A percentile compares a stretch with the other conserved stretches of the same genome.
These are phyloP conservation scores for Dolichoris vasculosae DNA, from an alignment of 1,140 invertebrate species.

Conservation along the genomic window DNA sequence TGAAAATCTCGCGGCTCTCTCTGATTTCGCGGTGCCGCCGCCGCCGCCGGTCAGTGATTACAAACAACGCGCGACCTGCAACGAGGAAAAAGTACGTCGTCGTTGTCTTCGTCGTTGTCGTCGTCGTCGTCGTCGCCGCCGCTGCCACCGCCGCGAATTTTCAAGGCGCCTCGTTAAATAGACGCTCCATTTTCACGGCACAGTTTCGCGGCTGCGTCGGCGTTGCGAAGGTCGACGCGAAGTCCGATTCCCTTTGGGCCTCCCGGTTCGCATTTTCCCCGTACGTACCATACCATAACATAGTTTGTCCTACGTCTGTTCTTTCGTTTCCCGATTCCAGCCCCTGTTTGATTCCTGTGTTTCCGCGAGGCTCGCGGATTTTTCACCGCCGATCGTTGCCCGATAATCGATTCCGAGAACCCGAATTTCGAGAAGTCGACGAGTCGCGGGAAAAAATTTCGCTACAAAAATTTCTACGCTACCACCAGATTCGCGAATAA, in stretches of 20 bases:
- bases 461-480: too few species aligned
- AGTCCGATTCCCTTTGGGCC: background rate
- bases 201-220: constrained; percentile 55
- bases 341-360: background rate
- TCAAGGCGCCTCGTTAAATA: constrained; percentile 66
- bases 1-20: background rate
- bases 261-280: background rate
- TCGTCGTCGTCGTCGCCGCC: background rate
- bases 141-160: constrained; percentile 45
- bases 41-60: background rate
- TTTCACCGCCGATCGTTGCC: too few species aligned
- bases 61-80: background rate
- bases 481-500: background rate
- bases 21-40: background rate
- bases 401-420: too few species aligned
- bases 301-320: background rate
- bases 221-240: background rate
- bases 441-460: too few species aligned
- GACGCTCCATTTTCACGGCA: constrained; percentile 68
- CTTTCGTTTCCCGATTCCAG: background rate
- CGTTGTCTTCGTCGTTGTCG: background rate
- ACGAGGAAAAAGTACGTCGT: background rate
- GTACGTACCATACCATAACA: background rate
- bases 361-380: background rate
- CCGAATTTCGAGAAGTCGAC: too few species aligned